Percentiles rank a stretch among this genome's conserved stretches.
These are phyloP conservation scores for Cataglyphis altisquamis DNA, from an alignment of 2,888 invertebrate species.

Conservation along the genomic window DNA sequence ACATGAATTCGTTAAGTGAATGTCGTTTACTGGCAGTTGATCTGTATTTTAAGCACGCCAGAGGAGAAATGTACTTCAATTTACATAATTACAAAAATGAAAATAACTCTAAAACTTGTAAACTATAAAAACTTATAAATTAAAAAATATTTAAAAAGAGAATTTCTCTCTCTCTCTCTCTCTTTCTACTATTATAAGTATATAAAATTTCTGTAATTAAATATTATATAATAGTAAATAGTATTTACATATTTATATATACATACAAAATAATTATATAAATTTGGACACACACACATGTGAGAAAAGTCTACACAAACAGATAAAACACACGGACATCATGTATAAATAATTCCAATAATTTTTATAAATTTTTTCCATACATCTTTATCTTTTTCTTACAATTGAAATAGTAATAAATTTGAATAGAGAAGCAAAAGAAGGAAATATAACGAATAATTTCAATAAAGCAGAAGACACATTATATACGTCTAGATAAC, in stretches of 20 bases:
- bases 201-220: background rate
- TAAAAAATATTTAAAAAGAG: background rate
- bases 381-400: too few species aligned
- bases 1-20: conserved; percentile 3
- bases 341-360: background rate
- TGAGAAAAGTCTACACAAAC: background rate
- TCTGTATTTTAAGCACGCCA: background rate
- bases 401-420: background rate
- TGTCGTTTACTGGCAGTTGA: conserved; percentile 28
- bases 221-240: background rate
- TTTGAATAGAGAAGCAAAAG: background rate
- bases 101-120: background rate
- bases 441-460: background rate
- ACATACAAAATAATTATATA: background rate
- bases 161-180: too few species aligned
- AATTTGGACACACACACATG: background rate
- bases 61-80: background rate
- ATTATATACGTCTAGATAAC: conserved; percentile 85
- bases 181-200: background rate
- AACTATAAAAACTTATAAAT: background rate
- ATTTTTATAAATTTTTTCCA: background rate
- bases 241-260: background rate
- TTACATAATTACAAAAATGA: background rate
- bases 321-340: background rate
- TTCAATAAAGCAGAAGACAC: background rate